Evolutionary conservation across 2,797 vertebrate species (phyloP), one percentile per base, ranked within the genome.

Genomic region (Sciurus vulgaris): DNA sequence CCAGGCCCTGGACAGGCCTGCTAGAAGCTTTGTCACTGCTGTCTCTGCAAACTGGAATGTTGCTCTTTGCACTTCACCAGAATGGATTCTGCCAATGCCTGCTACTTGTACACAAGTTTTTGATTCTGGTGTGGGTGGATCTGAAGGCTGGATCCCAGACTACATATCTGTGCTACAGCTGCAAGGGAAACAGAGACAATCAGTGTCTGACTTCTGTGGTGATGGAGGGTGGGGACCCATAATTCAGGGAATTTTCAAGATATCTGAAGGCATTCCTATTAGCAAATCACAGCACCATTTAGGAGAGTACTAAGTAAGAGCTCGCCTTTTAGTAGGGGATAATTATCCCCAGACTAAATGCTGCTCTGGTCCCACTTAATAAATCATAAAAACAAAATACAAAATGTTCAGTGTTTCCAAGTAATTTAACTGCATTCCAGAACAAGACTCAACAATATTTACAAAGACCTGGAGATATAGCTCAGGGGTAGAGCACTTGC

Each of bases 331-430:
- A n/a, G 33, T n/a, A 41, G 18, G 61, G 54, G 70, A 72, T 72
- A 84, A 84, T 83, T 67, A 84, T 69, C 38, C 17, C 38, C 51
- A 61, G 24, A 70, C 12, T 69, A 86, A 91, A 72, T 65, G 51
- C 41, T 86, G 14, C 20, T 82, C 22, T 63, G 44, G 26, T 91
- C 26, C 65, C 72, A 93, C 17, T 28, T 41, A 70, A 81, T 20
- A 77, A 84, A 82, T 89, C 47, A 84, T 63, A 73, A 82, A 82
- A 92, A 24, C 81, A 93, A 91, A 77, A 76, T 86, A 44, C 30
- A 88, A 91, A 94, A 94, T 78, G 41, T 24, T 89, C 82, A 85
- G 9, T 86, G 35, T 95, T 95, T 91, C 51, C 35, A 90, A 72
- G 78, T 86, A 95, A 94, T 78, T 86, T 69, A 90, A 93, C 49